Conservation (phyloP, 1,140 invertebrate genomes). For the Macrobrachium nipponense region DNA sequence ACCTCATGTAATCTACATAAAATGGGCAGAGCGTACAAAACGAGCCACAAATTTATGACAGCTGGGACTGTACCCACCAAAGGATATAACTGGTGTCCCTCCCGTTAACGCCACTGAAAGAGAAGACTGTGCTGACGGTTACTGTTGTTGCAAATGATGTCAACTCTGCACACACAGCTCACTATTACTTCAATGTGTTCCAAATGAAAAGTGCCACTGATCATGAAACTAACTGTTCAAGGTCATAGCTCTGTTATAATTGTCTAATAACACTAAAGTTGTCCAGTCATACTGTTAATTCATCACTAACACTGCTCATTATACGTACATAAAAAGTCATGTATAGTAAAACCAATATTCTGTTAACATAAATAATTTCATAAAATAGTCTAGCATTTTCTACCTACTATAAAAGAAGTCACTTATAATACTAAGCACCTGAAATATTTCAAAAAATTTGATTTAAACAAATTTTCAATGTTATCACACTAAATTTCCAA, state of each 20-base stretch:
- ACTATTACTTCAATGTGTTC: constrained; percentile 21
- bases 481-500: too few species aligned
- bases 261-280: too few species aligned
- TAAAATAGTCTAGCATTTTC: too few species aligned
- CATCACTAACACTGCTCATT: too few species aligned
- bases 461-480: too few species aligned
- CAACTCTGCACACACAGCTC: constrained; percentile 42
- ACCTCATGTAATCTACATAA: neutral
- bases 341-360: too few species aligned
- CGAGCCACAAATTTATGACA: constrained; percentile 25
- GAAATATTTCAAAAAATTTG: too few species aligned
- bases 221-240: constrained; percentile 13
- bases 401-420: too few species aligned
- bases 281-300: too few species aligned
- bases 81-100: constrained; percentile 55
- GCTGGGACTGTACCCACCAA: constrained; percentile 55
- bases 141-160: constrained; percentile 22
- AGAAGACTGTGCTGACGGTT: constrained; percentile 55
- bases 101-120: constrained; percentile 56
- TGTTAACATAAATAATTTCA: too few species aligned
- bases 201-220: neutral
- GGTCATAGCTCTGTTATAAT: constrained; percentile 11
- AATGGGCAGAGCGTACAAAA: constrained; percentile 33
- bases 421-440: too few species aligned
- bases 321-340: too few species aligned